These are phyloP conservation scores for Nibea coibor DNA, from an alignment of 2,113 vertebrate genomes.

Conservation along the genomic window DNA sequence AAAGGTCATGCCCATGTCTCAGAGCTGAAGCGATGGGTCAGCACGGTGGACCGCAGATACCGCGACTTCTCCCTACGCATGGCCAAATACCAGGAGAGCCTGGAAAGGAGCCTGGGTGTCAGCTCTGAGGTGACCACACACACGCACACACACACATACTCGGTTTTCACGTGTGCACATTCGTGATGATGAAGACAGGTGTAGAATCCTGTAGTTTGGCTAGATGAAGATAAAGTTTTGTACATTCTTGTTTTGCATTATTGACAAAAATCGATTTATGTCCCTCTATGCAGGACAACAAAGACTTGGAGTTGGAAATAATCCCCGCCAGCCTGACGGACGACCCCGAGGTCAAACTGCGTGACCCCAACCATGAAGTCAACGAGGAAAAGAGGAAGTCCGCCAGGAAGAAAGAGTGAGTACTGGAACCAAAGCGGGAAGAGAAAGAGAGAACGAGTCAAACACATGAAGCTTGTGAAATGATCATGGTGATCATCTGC, in stretches of 20 bases:
- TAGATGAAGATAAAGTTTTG: neutral
- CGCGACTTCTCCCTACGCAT: slow-evolving; percentile 95
- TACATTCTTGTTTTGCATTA: neutral
- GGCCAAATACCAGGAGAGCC: slow-evolving; percentile 92
- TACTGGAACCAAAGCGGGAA: slow-evolving; percentile 1
- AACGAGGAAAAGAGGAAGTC: slow-evolving; percentile 99
- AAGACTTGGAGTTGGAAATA: slow-evolving; percentile 95
- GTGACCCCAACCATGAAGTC: slow-evolving; percentile 94
- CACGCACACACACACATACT: neutral
- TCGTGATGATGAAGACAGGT: neutral
- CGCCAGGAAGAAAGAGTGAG: slow-evolving; percentile 97
- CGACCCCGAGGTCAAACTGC: slow-evolving; percentile 91
- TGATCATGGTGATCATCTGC: neutral
- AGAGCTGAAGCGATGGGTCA: slow-evolving; percentile 98
- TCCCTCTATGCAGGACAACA: slow-evolving; percentile 88
- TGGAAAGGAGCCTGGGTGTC: slow-evolving; percentile 94
- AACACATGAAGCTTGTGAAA: neutral
- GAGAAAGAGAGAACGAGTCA: neutral
- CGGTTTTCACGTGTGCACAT: too few relatives aligned
- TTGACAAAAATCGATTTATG: neutral
- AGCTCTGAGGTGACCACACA: slow-evolving; percentile 87
- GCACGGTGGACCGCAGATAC: slow-evolving; percentile 94
- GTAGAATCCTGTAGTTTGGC: too few relatives aligned
- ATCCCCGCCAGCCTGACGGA: slow-evolving; percentile 97
- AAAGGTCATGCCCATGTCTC: slow-evolving; percentile 95